Evolutionary conservation across 2,797 vertebrate genomes (phyloP), one percentile per base, ranked within the genome.

Genomic region (Tadarida brasiliensis): DNA sequence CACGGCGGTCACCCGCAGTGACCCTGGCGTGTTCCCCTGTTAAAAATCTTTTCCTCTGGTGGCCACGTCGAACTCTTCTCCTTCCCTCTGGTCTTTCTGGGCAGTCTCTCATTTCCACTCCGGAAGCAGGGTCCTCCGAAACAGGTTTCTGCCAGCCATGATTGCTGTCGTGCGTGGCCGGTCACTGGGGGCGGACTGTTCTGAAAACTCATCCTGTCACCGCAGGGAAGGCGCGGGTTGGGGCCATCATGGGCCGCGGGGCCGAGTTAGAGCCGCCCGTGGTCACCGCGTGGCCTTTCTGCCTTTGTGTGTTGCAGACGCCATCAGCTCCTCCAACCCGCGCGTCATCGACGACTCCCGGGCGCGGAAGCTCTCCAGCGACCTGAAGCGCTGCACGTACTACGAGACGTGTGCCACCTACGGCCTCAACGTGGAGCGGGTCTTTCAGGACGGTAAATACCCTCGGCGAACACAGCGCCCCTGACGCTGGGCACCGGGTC

Each of bases 371-470:
- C 98, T 99, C 14, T 99, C 99, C 65, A 99, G 99, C 0, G 99
- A 99, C 98, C 99, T 99, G 91, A 99, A 99, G 97, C 98, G 99
- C 93, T 99, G 99, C 98, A 99, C 99, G 0, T 99, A 99, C 98
- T 99, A 99, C 0, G 99, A 99, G 95, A 99, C 99, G 4, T 99
- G 99, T 1, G 99, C 99, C 81, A 99, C 99, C 2, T 99, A 99
- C 0, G 99, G 99, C 26, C 99, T 99, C 86, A 99, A 99, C 26
- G 99, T 99, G 98, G 99, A 99, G 95, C 98, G 99, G 0, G 99
- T 99, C 98, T 99, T 99, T 97, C 99, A 99, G 98, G 99, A 99
- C 0, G 99, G 99, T 99, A 98, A 99, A 15, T 59, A 1, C 1
- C 1, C 0, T 3, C 30, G 0, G 22, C 0, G 3, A 1, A 0